phyloP scores from a whole-genome alignment of 2,888 invertebrate genomes.

The Trichogramma evanescens region DNA sequence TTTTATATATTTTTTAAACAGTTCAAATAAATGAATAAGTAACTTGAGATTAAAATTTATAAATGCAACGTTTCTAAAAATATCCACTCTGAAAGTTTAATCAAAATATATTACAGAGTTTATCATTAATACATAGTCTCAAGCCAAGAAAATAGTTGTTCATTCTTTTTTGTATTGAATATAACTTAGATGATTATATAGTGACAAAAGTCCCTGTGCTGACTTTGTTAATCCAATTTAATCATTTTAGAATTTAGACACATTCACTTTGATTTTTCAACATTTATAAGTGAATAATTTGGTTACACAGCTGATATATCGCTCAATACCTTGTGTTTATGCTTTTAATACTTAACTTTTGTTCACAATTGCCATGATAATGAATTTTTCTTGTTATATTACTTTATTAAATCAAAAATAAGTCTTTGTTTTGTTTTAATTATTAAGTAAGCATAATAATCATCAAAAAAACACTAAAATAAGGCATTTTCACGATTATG shows the following conservation, averaged over 20 bases:
- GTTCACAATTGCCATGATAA: too few species aligned
- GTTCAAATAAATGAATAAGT: conserved; percentile 3
- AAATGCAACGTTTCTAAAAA: conserved; percentile 20
- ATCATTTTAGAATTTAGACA: too few species aligned
- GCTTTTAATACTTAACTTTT: not conserved
- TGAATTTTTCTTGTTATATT: too few species aligned
- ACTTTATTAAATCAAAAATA: too few species aligned
- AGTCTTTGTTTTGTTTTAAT: too few species aligned
- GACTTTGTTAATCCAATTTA: too few species aligned
- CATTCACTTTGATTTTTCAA: too few species aligned
- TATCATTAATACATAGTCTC: not conserved
- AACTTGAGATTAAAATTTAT: conserved; percentile 15
- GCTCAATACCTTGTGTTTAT: conserved; percentile 25
- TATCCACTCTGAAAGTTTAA: conserved; percentile 11
- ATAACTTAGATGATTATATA: conserved; percentile 13
- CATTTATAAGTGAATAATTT: conserved; percentile 6
- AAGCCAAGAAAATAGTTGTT: conserved; percentile 15
- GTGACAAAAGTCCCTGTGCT: not conserved
- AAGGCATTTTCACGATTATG: too few species aligned
- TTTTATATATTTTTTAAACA: not conserved
- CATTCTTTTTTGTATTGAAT: conserved; percentile 5
- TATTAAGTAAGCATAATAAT: too few species aligned
- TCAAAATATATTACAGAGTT: conserved; percentile 12
- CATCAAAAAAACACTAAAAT: too few species aligned
- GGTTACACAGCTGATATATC: conserved; percentile 5